Base-by-base conservation (phyloP, 2,888 invertebrate genomes). In the Xylota sylvarum region DNA sequence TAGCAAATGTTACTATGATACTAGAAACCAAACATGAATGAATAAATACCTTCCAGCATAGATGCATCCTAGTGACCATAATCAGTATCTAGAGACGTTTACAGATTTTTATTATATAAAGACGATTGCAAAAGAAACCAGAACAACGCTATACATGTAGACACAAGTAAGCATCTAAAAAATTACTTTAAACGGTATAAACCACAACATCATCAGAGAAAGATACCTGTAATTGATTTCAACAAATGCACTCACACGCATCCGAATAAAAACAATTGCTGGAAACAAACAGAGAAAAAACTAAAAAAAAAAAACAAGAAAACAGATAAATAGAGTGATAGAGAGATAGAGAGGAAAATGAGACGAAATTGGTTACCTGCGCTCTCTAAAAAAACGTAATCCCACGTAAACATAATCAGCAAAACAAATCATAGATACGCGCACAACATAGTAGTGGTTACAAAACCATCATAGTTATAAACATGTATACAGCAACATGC, bases 401-500 rank as follows among this genome's bases (percentile, higher is more conserved):
- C 43, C n/a, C 19, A 48, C 35, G 32, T n/a, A 23, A 64, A 46
- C 46, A 46, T 17, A 69, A 67, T 37, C 10, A 52, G n/a, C 46
- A 65, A 65, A 35, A 17, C 48, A 46, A 32, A 17, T 35, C 35
- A 27, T 30, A 64, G 62, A 64, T 46, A 30, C 50, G 30, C 19
- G 14, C 56, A 56, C 14, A n/a, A n/a, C 69, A 32, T 19, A 58
- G 32, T 30, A 5, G 9, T 17, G 27, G 55, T 30, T 27, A 58
- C 56, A 35, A 70, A 56, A 27, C 50, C 50, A 6, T 37, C 35
- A 58, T 14, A 50, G 9, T 10, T 27, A 40, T 55, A 73, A 73
- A 64, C 74, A 64, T 74, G 52, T 55, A 52, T 52, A 74, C 64
- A 64, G 64, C 62, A 74, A 74, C 74, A 62, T 74, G 74, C 40